phyloP scores from a whole-genome alignment of 1,140 invertebrate genomes.

The Drosophila insularis region DNA sequence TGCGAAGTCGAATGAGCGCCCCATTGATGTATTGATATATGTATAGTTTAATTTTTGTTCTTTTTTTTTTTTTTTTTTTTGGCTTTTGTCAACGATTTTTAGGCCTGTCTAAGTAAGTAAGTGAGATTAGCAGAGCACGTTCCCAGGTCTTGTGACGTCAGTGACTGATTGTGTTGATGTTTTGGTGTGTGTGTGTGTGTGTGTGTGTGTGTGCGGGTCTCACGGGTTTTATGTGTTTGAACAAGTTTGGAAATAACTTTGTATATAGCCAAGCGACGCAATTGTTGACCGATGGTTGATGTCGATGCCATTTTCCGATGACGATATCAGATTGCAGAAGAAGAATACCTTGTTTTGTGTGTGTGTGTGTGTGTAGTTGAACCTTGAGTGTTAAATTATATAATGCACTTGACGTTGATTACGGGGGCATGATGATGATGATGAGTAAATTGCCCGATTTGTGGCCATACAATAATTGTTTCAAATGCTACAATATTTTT shows the following conservation, averaged over 20 bases:
- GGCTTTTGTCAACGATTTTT: conserved; percentile 37
- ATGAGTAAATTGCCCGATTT: conserved; percentile 54
- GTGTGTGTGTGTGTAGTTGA: neutral
- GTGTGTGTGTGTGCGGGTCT: conserved; percentile 6
- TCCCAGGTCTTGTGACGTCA: conserved; percentile 40
- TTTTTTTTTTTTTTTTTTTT: neutral
- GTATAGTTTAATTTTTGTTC: conserved; percentile 16
- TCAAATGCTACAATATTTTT: conserved; percentile 35
- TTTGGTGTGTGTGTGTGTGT: conserved; percentile 2
- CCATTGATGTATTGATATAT: too few relatives aligned
- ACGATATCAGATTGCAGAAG: neutral
- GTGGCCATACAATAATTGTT: conserved; percentile 29
- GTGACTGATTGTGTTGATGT: conserved; percentile 19
- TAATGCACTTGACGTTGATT: conserved; percentile 29
- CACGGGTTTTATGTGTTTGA: conserved; percentile 27
- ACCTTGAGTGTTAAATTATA: conserved; percentile 20
- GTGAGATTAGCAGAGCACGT: conserved; percentile 52
- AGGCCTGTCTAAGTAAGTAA: conserved; percentile 35
- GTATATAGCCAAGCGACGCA: conserved; percentile 20
- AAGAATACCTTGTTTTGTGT: neutral
- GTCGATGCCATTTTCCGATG: neutral
- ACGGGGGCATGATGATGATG: conserved; percentile 1
- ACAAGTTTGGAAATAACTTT: conserved; percentile 23
- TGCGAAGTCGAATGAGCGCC: too few relatives aligned
- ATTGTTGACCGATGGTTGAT: conserved; percentile 32